These are phyloP conservation scores for Drosophila lowei DNA, from an alignment of 1,140 invertebrate species.

Conservation along the genomic window DNA sequence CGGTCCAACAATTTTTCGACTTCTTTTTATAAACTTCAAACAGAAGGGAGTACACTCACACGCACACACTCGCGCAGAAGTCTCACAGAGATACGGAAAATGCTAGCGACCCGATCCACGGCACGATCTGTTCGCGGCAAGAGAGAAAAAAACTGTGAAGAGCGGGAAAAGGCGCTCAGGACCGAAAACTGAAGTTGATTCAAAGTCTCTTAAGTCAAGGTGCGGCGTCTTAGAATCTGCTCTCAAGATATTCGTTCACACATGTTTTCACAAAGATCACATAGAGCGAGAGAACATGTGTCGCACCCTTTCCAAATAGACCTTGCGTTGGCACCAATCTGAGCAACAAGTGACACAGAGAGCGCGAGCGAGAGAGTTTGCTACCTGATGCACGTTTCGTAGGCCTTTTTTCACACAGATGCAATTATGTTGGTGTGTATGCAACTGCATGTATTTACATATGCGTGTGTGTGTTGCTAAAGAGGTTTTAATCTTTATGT, in stretches of 20 bases:
- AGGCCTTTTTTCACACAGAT: conserved; percentile 6
- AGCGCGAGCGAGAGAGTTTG: conserved; percentile 1
- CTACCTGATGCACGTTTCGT: conserved; percentile 25
- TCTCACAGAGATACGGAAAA: conserved; percentile 21
- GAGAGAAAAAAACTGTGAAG: conserved; percentile 50
- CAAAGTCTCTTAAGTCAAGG: too few relatives aligned
- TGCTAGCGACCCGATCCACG: conserved; percentile 43
- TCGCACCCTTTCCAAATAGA: background rate
- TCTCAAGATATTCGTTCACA: conserved; percentile 47
- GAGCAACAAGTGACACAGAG: conserved; percentile 36
- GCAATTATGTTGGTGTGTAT: background rate
- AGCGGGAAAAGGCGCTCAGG: too few relatives aligned
- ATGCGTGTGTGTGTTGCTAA: background rate
- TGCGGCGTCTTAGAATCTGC: too few relatives aligned
- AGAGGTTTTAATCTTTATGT: too few relatives aligned
- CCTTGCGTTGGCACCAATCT: conserved; percentile 3
- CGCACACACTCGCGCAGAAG: conserved; percentile 14
- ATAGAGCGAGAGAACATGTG: conserved; percentile 5
- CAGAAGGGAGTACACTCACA: conserved; percentile 42
- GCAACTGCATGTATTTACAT: too few relatives aligned
- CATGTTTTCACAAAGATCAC: conserved; percentile 17
- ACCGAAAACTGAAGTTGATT: too few relatives aligned
- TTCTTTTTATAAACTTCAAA: conserved; percentile 77
- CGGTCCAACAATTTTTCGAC: conserved; percentile 65
- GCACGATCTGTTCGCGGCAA: conserved; percentile 15